phyloP scores from a whole-genome alignment of 2,113 vertebrate species.

The Platysteira castanea region DNA sequence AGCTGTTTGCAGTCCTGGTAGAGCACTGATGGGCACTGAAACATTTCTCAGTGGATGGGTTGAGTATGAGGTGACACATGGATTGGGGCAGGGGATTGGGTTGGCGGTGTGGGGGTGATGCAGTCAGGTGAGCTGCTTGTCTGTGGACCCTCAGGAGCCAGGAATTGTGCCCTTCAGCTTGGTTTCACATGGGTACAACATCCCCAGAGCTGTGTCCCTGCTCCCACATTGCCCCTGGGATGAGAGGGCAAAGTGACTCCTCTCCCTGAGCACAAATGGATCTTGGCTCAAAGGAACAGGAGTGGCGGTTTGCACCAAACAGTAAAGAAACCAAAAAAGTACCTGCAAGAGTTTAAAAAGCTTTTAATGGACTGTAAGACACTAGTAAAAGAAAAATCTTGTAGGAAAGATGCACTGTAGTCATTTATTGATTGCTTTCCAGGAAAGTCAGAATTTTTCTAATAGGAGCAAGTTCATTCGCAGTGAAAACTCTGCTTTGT shows the following conservation, averaged over 20 bases:
- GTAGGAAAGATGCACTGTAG: constrained; percentile 57
- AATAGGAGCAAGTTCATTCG: constrained; percentile 34
- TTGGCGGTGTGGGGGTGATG: background rate
- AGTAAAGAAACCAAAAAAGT: background rate
- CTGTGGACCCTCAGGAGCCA: background rate
- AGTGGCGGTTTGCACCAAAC: background rate
- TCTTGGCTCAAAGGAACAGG: background rate
- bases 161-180: background rate
- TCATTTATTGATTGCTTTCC: constrained; percentile 68
- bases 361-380: constrained; percentile 60
- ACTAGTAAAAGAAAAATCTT: constrained; percentile 30
- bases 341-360: constrained; percentile 19
- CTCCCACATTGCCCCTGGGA: background rate
- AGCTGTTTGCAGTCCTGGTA: rapidly evolving
- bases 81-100: background rate
- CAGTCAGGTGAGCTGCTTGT: background rate
- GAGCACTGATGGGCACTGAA: background rate
- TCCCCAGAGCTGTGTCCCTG: background rate
- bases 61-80: background rate
- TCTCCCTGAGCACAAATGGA: background rate
- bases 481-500: constrained; percentile 12
- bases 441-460: constrained; percentile 42
- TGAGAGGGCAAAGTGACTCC: background rate
- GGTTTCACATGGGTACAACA: background rate
- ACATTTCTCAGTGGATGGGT: rapidly evolving